phyloP scores from a whole-genome alignment of 2,888 invertebrate genomes.

The Cabera pusaria region DNA sequence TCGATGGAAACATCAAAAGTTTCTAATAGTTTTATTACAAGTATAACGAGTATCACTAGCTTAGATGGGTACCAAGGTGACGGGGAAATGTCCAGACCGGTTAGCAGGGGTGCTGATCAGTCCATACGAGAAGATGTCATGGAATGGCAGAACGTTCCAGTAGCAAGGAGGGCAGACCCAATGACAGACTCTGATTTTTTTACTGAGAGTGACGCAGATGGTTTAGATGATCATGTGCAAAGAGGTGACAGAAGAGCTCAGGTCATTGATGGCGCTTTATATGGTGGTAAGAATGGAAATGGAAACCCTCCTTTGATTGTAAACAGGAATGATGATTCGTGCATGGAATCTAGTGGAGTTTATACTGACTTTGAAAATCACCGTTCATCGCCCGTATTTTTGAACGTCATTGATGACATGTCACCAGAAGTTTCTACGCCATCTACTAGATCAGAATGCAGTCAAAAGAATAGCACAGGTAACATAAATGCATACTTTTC shows the following conservation, averaged over 20 bases:
- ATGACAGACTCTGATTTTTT: slow-evolving; percentile 97
- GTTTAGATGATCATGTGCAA: slow-evolving; percentile 88
- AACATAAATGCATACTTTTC: slow-evolving; percentile 57
- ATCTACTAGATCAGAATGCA: slow-evolving; percentile 79
- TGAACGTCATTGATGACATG: slow-evolving; percentile 86
- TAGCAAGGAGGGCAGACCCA: slow-evolving; percentile 88
- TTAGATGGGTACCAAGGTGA: slow-evolving; percentile 97
- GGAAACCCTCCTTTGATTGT: slow-evolving; percentile 81
- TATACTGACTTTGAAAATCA: slow-evolving; percentile 93
- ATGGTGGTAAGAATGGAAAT: slow-evolving; percentile 87
- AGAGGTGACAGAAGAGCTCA: slow-evolving; percentile 90
- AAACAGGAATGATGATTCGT: slow-evolving; percentile 87
- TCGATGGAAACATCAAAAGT: slow-evolving; percentile 86
- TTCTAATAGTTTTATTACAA: slow-evolving; percentile 91
- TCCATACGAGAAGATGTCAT: slow-evolving; percentile 82
- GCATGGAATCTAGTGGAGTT: slow-evolving; percentile 95
- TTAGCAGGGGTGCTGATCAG: slow-evolving; percentile 91
- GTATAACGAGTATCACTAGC: slow-evolving; percentile 95
- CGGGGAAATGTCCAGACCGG: slow-evolving; percentile 94
- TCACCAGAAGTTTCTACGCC: slow-evolving; percentile 86
- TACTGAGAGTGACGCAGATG: slow-evolving; percentile 95
- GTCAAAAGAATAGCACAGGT: slow-evolving; percentile 71
- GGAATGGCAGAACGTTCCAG: slow-evolving; percentile 84
- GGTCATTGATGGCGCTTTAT: slow-evolving; percentile 95
- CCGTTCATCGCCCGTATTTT: slow-evolving; percentile 72